These are phyloP conservation scores for Perithous albicinctus DNA, from an alignment of 2,888 invertebrate genomes.

Conservation along the genomic window DNA sequence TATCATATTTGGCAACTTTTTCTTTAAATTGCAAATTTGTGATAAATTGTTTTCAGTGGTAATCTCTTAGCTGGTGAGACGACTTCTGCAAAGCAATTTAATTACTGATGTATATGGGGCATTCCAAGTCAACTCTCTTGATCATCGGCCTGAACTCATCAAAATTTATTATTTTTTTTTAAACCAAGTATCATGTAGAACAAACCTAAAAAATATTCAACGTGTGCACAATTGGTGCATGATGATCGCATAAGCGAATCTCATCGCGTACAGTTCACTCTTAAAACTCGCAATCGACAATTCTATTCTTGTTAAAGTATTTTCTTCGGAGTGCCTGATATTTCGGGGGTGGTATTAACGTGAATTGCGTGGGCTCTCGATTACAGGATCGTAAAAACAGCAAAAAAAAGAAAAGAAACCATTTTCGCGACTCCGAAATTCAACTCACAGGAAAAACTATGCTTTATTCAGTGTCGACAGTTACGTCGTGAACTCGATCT, in stretches of 20 bases:
- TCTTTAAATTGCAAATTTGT: not conserved
- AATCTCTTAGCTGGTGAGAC: not conserved
- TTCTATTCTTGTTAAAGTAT: conserved; percentile 78
- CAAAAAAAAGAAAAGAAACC: not conserved
- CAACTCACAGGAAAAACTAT: not conserved
- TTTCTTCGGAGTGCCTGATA: conserved; percentile 82
- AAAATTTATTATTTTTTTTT: too few relatives aligned
- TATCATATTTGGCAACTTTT: not conserved
- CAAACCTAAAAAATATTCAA: not conserved
- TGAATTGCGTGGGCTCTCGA: conserved; percentile 51
- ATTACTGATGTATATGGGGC: not conserved
- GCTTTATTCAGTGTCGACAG: not conserved
- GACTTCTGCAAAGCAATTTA: not conserved
- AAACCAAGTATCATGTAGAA: too few relatives aligned
- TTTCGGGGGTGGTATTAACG: conserved; percentile 72
- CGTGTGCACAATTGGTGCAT: too few relatives aligned
- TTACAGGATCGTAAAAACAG: not conserved
- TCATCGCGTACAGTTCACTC: conserved; percentile 30
- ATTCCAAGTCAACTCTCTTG: too few relatives aligned
- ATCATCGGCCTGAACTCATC: too few relatives aligned
- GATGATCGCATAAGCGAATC: not conserved
- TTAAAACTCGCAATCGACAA: conserved; percentile 65
- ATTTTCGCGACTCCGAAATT: too few relatives aligned
- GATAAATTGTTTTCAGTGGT: not conserved
- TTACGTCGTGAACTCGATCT: conserved; percentile 19